A percentile compares a stretch with the other conserved stretches of the same genome.
phyloP scores from a whole-genome alignment of 2,888 invertebrate genomes.

The Coleophora flavipennella region DNA sequence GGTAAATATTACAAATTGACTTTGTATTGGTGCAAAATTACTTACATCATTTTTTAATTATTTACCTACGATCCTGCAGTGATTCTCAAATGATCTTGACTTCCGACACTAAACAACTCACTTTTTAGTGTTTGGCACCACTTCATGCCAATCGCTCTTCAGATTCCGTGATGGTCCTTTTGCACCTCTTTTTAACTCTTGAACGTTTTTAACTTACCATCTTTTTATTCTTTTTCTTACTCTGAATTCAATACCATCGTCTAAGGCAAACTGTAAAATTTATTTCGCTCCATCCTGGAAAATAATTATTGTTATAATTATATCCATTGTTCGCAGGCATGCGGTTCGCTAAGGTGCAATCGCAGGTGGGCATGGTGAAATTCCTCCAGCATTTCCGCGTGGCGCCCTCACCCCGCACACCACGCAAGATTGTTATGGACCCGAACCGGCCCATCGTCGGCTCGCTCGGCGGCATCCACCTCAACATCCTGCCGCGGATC shows the following conservation, averaged over 20 bases:
- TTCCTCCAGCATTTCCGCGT: conserved; percentile 30
- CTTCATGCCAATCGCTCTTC: no score
- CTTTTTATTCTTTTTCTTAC: no score
- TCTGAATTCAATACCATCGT: no score
- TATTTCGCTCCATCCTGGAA: no score
- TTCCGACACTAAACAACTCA: not conserved
- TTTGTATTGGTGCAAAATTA: not conserved
- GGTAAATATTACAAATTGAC: not conserved
- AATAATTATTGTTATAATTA: no score
- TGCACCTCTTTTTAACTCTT: no score
- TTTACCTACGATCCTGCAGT: not conserved
- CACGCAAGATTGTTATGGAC: not conserved
- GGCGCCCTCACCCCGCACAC: conserved; percentile 12
- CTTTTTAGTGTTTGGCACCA: no score
- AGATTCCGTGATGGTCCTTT: no score
- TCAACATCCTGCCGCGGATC: not conserved
- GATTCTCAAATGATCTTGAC: not conserved
- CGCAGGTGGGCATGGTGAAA: conserved; percentile 24
- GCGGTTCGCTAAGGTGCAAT: conserved; percentile 35
- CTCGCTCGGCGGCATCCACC: not conserved
- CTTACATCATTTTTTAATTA: not conserved
- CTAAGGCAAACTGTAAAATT: no score
- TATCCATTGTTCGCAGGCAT: conserved; percentile 32
- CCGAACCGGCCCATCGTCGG: not conserved
- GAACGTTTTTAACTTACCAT: no score